These are phyloP conservation scores for Stenolophus ochropezus DNA, from an alignment of 2,888 invertebrate genomes.

Conservation along the genomic window DNA sequence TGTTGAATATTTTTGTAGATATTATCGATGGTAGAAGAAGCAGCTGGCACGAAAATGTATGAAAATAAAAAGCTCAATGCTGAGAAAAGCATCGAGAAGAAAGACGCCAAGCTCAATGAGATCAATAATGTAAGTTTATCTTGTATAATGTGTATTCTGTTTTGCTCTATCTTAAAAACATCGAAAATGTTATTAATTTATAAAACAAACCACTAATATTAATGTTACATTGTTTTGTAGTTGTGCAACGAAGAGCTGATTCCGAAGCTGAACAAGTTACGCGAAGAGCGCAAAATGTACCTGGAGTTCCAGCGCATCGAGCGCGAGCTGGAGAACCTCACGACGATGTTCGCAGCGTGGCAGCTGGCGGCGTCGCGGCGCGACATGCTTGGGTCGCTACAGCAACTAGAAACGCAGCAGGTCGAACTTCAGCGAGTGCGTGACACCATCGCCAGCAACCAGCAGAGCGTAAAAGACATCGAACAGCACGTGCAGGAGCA, in stretches of 20 bases:
- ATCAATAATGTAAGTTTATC: slow-evolving; percentile 81
- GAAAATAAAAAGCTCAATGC: slow-evolving; percentile 93
- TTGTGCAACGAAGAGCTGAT: slow-evolving; percentile 89
- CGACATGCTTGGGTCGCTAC: slow-evolving; percentile 65
- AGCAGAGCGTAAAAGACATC: slow-evolving; percentile 75
- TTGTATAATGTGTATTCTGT: too few relatives aligned
- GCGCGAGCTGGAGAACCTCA: slow-evolving; percentile 88
- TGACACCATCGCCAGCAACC: slow-evolving; percentile 75
- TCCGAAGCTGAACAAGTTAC: slow-evolving; percentile 90
- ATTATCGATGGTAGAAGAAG: slow-evolving; percentile 98
- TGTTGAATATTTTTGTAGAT: slow-evolving; percentile 76
- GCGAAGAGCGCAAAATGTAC: slow-evolving; percentile 88
- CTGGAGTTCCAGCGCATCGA: slow-evolving; percentile 91
- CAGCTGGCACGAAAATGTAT: slow-evolving; percentile 97
- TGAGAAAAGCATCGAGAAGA: slow-evolving; percentile 91
- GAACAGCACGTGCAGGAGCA: slow-evolving; percentile 78
- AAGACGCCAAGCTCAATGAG: slow-evolving; percentile 92
- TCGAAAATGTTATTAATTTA: too few relatives aligned
- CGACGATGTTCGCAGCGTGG: slow-evolving; percentile 84
- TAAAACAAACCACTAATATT: slow-evolving; percentile 3
- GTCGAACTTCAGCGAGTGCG: slow-evolving; percentile 67
- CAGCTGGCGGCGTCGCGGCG: slow-evolving; percentile 74
- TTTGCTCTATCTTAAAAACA: too few relatives aligned
- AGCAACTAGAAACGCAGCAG: slow-evolving; percentile 65
- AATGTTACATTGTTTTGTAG: slow-evolving; percentile 69